A percentile compares a stretch with the other conserved stretches of the same genome.
Evolutionary conservation across 2,797 vertebrate genomes (phyloP).

Genomic region (Pangasius krempfi): DNA sequence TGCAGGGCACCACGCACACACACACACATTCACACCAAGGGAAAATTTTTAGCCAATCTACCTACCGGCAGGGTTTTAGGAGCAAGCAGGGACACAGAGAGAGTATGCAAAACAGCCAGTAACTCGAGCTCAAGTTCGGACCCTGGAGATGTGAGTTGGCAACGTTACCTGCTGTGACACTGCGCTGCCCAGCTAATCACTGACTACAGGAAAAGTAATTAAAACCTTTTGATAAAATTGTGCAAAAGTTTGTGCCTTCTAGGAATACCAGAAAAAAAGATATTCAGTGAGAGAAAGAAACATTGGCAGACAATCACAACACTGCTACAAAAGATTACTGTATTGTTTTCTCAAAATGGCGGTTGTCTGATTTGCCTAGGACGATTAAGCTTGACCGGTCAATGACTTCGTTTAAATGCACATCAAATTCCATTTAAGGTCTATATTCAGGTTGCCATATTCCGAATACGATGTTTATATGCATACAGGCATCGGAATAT

Average conservation of each 20-base stretch:
- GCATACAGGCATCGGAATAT: too few relatives aligned
- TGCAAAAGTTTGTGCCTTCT: background rate
- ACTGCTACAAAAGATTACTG: background rate
- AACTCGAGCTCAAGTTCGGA: background rate
- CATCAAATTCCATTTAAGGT: too few relatives aligned
- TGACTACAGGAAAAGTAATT: background rate
- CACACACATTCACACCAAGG: background rate
- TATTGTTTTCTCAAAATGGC: background rate
- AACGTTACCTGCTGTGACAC: background rate
- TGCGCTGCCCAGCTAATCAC: background rate
- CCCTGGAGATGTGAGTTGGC: background rate
- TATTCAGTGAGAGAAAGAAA: background rate
- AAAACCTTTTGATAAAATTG: background rate
- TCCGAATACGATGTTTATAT: too few relatives aligned
- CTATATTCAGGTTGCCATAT: too few relatives aligned
- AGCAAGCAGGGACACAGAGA: background rate
- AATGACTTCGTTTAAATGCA: too few relatives aligned
- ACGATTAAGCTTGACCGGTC: background rate
- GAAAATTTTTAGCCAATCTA: background rate
- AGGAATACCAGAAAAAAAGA: background rate
- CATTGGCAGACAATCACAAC: background rate
- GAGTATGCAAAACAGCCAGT: background rate
- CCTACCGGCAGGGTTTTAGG: background rate
- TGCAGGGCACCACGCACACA: background rate
- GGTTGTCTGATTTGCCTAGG: background rate